Conservation (phyloP, 2,888 invertebrate genomes). For the Zaprionus bogoriensis region DNA sequence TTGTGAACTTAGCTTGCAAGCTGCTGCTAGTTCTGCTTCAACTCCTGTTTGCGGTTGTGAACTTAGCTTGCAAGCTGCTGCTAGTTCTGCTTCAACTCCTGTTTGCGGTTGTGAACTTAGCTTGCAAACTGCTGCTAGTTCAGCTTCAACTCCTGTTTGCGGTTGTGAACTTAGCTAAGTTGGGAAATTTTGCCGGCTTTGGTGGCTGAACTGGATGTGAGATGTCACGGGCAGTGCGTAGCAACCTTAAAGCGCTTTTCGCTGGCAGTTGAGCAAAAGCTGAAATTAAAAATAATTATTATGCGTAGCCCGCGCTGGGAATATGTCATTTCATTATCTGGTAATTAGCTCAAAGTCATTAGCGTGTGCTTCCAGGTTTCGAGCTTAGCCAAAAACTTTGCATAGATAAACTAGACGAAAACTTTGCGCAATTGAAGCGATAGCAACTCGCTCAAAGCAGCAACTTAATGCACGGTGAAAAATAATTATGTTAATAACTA, state of each 20-base stretch:
- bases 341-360: constrained; percentile 25
- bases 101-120: too few relatives aligned
- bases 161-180: too few relatives aligned
- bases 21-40: too few relatives aligned
- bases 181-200: too few relatives aligned
- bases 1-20: too few relatives aligned
- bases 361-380: constrained; percentile 1
- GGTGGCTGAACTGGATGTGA: too few relatives aligned
- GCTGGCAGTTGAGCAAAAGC: not conserved
- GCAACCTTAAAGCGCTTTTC: not conserved
- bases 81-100: too few relatives aligned
- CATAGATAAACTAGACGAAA: constrained; percentile 3
- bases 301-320: not conserved
- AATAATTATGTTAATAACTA: constrained; percentile 66
- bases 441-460: constrained; percentile 10
- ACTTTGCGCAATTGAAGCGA: constrained; percentile 23
- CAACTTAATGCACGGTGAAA: constrained; percentile 19
- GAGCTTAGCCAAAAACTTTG: constrained; percentile 5
- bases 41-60: too few relatives aligned
- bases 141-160: too few relatives aligned
- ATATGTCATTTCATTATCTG: constrained; percentile 11
- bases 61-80: too few relatives aligned
- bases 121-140: too few relatives aligned
- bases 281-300: not conserved
- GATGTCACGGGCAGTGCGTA: too few relatives aligned